Percentiles rank a stretch among this genome's conserved stretches.
Evolutionary conservation across 2,888 invertebrate species (phyloP).

Genomic region (Parnassius apollo): DNA sequence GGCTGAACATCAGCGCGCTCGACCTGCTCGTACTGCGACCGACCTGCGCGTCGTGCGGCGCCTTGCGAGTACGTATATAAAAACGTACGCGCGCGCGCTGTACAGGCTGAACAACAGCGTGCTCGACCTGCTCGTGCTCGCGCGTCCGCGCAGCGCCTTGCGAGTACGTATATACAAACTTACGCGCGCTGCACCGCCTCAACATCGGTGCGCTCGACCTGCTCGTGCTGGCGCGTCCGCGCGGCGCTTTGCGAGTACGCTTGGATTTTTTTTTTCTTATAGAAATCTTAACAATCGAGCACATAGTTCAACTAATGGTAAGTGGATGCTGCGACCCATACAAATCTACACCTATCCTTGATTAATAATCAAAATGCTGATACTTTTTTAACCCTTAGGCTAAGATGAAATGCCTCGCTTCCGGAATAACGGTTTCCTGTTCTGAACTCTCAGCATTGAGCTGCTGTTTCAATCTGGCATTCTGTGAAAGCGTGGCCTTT

Average conservation of each 20-base stretch:
- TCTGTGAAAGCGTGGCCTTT: too few relatives aligned
- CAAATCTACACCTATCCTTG: too few relatives aligned
- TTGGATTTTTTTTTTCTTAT: too few relatives aligned
- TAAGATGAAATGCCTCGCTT: too few relatives aligned
- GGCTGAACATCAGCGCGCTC: constrained; percentile 56
- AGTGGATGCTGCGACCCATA: too few relatives aligned
- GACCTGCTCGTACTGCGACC: constrained; percentile 82
- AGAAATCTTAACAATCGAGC: too few relatives aligned
- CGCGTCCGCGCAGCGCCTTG: constrained; percentile 84
- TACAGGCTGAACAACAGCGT: constrained; percentile 31
- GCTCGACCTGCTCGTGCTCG: constrained; percentile 84
- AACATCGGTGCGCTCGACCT: constrained; percentile 60
- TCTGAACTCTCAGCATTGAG: too few relatives aligned
- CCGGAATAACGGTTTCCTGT: too few relatives aligned
- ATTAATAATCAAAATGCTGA: too few relatives aligned
- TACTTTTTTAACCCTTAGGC: too few relatives aligned
- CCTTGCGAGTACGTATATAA: constrained; percentile 69
- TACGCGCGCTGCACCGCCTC: constrained; percentile 22
- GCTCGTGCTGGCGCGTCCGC: constrained; percentile 82
- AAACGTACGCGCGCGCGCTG: constrained; percentile 30
- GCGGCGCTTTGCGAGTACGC: constrained; percentile 82
- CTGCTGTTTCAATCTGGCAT: too few relatives aligned
- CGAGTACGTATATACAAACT: constrained; percentile 43
- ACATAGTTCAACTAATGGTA: too few relatives aligned
- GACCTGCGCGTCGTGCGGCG: constrained; percentile 84